phyloP scores from a whole-genome alignment of 2,888 invertebrate genomes.

The Hirtodrosophila trivittata region DNA sequence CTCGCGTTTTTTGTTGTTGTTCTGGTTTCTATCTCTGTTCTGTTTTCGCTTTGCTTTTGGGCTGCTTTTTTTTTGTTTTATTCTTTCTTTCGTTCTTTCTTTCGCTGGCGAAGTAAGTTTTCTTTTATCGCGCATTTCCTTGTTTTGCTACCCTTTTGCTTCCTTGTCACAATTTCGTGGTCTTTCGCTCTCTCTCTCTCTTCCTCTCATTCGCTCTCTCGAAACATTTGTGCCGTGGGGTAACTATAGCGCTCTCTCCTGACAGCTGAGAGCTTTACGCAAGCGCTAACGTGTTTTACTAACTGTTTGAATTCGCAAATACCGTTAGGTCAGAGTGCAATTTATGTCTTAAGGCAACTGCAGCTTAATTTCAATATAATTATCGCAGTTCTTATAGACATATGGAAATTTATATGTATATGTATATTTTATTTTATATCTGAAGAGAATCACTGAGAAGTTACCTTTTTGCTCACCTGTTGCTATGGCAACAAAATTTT shows the following conservation, averaged over 20 bases:
- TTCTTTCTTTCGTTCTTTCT: conserved; percentile 19
- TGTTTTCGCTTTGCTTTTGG: conserved; percentile 47
- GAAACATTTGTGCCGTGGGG: conserved; percentile 11
- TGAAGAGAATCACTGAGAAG: too few species aligned
- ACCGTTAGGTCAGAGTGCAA: too few species aligned
- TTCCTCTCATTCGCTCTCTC: conserved; percentile 8
- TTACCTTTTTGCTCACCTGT: too few species aligned
- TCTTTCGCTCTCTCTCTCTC: conserved; percentile 17
- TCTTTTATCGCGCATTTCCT: conserved; percentile 69
- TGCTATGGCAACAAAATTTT: too few species aligned
- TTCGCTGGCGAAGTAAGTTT: conserved; percentile 60
- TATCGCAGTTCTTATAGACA: too few species aligned
- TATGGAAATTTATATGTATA: too few species aligned
- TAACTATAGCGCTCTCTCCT: conserved; percentile 15
- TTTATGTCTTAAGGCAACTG: too few species aligned
- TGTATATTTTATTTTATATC: too few species aligned
- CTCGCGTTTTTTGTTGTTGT: conserved; percentile 26
- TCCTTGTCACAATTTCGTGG: conserved; percentile 40
- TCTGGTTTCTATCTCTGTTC: conserved; percentile 37
- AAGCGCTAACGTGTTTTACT: conserved; percentile 17
- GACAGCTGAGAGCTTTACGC: conserved; percentile 38
- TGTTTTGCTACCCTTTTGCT: conserved; percentile 75
- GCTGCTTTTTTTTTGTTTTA: conserved; percentile 22
- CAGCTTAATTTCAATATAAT: too few species aligned
- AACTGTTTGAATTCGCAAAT: conserved; percentile 36